Percentiles rank a stretch among this genome's conserved stretches.
Conservation (phyloP, 2,888 invertebrate species). For the Eumerus sabulonum region DNA sequence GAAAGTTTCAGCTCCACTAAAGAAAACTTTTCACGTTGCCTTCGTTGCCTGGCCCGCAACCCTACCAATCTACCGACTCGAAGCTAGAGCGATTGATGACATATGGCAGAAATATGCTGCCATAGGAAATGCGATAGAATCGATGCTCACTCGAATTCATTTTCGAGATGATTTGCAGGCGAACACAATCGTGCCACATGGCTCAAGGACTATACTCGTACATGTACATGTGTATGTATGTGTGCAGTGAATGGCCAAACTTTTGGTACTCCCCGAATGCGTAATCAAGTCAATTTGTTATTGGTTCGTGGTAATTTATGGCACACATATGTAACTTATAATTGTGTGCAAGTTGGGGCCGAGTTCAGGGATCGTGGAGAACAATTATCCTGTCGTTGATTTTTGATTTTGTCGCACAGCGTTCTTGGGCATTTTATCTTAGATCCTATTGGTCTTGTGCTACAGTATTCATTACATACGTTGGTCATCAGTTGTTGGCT, state of each 20-base stretch:
- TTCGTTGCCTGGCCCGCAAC: no score
- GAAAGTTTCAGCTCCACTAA: background rate
- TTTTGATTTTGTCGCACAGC: constrained; percentile 22
- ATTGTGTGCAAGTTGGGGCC: constrained; percentile 21
- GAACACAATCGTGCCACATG: background rate
- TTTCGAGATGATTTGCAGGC: constrained; percentile 15
- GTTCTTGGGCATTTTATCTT: background rate
- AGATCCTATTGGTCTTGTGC: constrained; percentile 1
- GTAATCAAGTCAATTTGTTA: constrained; percentile 52
- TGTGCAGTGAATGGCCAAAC: no score
- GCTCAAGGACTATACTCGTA: no score
- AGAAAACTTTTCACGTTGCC: constrained; percentile 32
- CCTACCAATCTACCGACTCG: no score
- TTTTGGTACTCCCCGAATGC: constrained; percentile 4
- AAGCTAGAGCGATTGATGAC: constrained; percentile 11
- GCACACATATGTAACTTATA: constrained; percentile 35
- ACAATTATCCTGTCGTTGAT: constrained; percentile 43
- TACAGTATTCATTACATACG: background rate
- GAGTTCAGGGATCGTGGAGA: background rate
- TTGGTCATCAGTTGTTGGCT: constrained; percentile 2
- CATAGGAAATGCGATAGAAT: constrained; percentile 11
- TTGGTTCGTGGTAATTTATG: constrained; percentile 33
- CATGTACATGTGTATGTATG: no score
- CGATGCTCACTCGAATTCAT: constrained; percentile 36
- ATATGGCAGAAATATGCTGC: constrained; percentile 39